Evolutionary conservation across 2,113 vertebrate species (phyloP).

Genomic region (Callorhinus ursinus): DNA sequence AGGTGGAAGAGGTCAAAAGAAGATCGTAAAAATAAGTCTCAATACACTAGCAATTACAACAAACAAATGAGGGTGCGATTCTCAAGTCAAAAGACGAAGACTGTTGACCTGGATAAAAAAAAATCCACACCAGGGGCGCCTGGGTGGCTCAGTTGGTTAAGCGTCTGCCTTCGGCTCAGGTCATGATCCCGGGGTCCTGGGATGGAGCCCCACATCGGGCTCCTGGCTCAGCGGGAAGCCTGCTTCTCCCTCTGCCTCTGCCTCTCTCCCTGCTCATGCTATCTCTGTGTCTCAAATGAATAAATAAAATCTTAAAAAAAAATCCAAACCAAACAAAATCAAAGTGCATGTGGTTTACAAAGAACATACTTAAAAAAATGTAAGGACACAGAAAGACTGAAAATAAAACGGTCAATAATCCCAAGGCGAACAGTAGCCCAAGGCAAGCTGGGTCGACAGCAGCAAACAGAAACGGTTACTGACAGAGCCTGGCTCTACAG

Average conservation of each 20-base stretch:
- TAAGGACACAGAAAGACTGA: neutral
- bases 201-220: too few species aligned
- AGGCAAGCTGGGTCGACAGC: neutral
- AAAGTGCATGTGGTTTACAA: neutral
- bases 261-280: too few species aligned
- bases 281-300: too few species aligned
- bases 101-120: neutral
- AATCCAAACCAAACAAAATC: neutral
- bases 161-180: too few species aligned
- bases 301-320: neutral
- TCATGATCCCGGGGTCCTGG: too few species aligned
- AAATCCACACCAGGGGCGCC: too few species aligned
- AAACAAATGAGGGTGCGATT: neutral
- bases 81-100: neutral
- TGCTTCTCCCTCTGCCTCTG: too few species aligned
- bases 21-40: neutral
- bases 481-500: neutral
- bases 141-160: too few species aligned
- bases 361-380: neutral
- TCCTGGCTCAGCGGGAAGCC: too few species aligned
- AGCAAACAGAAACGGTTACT: neutral
- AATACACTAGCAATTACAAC: neutral
- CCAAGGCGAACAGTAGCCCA: neutral
- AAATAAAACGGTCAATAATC: neutral
- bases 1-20: neutral